A percentile compares a stretch with the other conserved stretches of the same genome.
Conservation (phyloP, 2,797 vertebrate species). For the Arrhamphus sclerolepis region DNA sequence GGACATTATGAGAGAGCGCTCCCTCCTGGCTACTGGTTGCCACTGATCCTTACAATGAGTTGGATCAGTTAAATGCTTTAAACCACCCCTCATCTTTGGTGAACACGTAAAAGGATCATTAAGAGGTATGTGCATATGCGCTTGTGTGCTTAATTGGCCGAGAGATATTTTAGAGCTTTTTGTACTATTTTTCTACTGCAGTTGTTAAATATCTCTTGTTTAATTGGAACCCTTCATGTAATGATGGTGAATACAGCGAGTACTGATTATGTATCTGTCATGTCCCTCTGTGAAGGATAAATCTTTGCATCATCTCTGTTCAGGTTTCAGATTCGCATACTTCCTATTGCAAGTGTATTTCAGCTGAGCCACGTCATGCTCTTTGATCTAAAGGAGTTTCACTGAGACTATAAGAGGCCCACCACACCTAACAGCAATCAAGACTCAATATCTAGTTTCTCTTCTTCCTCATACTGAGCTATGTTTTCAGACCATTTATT, state of each 20-base stretch:
- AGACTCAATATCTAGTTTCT: slow-evolving; percentile 50
- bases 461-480: slow-evolving; percentile 17
- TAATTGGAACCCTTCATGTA: not conserved
- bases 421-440: slow-evolving; percentile 43
- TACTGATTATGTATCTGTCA: not conserved
- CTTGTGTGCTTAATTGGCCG: slow-evolving; percentile 6
- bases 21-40: slow-evolving; percentile 52
- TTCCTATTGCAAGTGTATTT: slow-evolving; percentile 42
- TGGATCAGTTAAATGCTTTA: slow-evolving; percentile 8
- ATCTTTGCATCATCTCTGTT: slow-evolving; percentile 36
- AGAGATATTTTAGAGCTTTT: slow-evolving; percentile 4
- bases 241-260: slow-evolving; percentile 9
- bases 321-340: slow-evolving; percentile 42
- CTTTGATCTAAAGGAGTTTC: slow-evolving; percentile 52
- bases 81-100: slow-evolving; percentile 25
- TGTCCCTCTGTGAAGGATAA: slow-evolving; percentile 17
- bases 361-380: slow-evolving; percentile 49
- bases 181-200: not conserved
- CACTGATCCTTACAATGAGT: not conserved
- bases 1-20: slow-evolving; percentile 51
- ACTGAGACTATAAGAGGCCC: slow-evolving; percentile 19
- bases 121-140: slow-evolving; percentile 27
- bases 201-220: slow-evolving; percentile 2
- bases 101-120: slow-evolving; percentile 24
- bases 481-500: slow-evolving; percentile 27